A percentile compares a stretch with the other conserved stretches of the same genome.
Conservation (phyloP, 2,113 vertebrate species). For the Mastomys coucha region DNA sequence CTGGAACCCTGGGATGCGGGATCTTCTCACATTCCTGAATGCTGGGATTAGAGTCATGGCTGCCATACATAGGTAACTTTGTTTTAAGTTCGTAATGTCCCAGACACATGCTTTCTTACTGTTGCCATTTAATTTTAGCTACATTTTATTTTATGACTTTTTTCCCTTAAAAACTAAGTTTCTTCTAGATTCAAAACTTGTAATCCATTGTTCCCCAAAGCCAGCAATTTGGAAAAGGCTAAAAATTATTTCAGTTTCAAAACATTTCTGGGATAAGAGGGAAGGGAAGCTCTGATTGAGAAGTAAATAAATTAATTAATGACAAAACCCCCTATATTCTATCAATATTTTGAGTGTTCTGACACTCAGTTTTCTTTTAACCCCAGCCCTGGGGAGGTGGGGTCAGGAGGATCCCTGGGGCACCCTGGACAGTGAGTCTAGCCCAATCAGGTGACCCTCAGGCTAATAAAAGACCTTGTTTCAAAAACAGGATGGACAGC, state of each 20-base stretch:
- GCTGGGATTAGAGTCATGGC: neutral
- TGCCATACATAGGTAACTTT: neutral
- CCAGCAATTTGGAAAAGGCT: neutral
- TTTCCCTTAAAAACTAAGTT: neutral
- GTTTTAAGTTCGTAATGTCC: constrained; percentile 6
- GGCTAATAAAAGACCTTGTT: neutral
- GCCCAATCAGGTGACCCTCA: neutral
- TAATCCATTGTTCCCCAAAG: neutral
- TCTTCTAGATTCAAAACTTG: constrained; percentile 17
- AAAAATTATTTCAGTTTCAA: neutral
- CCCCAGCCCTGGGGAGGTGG: neutral
- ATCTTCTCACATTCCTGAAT: no score
- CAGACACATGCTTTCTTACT: neutral
- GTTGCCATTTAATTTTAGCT: constrained; percentile 24
- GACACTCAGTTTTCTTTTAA: neutral
- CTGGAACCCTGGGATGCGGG: no score
- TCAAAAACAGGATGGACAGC: neutral
- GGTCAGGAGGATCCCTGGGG: no score
- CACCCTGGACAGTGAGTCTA: neutral
- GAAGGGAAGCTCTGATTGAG: no score
- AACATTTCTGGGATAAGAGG: neutral
- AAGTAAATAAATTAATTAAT: no score
- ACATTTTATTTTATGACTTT: neutral
- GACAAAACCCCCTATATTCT: no score
- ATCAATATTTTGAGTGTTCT: neutral